phyloP scores from a whole-genome alignment of 2,888 invertebrate genomes.

The Standfussiana lucernea region DNA sequence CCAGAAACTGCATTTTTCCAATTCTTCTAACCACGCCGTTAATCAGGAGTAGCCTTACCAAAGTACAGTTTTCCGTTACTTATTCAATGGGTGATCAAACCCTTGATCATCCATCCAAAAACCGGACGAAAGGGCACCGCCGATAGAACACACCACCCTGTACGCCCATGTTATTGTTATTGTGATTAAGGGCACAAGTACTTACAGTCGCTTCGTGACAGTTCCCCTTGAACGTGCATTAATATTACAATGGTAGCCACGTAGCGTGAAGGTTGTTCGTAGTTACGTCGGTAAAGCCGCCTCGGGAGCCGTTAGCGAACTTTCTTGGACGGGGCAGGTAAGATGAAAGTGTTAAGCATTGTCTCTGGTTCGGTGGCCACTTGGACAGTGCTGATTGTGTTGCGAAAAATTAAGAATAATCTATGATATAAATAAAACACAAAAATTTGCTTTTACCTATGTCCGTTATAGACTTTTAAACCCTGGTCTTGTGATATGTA shows the following conservation, averaged over 20 bases:
- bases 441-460: too few species aligned
- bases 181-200: conserved; percentile 82
- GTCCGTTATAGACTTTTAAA: too few species aligned
- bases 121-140: background rate
- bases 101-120: background rate
- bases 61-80: background rate
- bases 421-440: too few species aligned
- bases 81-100: background rate
- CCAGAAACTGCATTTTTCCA: too few species aligned
- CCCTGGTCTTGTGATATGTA: too few species aligned
- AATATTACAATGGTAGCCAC: conserved; percentile 81
- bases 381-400: background rate
- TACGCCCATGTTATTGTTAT: conserved; percentile 80
- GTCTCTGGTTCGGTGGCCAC: background rate
- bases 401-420: background rate
- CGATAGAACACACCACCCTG: conserved; percentile 70
- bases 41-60: background rate
- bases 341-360: conserved; percentile 28
- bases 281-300: conserved; percentile 63
- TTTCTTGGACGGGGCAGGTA: conserved; percentile 67
- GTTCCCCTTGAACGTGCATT: conserved; percentile 78
- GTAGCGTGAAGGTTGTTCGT: conserved; percentile 71
- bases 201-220: conserved; percentile 79
- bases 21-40: background rate
- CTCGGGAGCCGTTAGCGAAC: conserved; percentile 64